phyloP scores from a whole-genome alignment of 1,140 invertebrate species.

The Bursaphelenchus mucronatus region DNA sequence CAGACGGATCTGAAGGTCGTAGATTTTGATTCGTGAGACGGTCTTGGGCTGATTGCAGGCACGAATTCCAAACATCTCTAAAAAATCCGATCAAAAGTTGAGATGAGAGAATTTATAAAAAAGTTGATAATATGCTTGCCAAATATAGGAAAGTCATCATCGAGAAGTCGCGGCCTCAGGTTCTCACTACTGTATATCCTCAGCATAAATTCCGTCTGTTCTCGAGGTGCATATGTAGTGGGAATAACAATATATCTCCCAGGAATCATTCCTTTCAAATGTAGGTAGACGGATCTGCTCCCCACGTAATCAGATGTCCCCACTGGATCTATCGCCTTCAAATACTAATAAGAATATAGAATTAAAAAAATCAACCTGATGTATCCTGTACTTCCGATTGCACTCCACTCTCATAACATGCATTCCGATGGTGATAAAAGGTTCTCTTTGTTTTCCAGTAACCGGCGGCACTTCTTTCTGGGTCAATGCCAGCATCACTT shows the following conservation, averaged over 20 bases:
- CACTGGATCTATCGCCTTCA: constrained; percentile 46
- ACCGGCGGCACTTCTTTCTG: constrained; percentile 38
- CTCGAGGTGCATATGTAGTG: constrained; percentile 56
- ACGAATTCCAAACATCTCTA: constrained; percentile 33
- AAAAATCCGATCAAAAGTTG: constrained; percentile 22
- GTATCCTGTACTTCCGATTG: constrained; percentile 52
- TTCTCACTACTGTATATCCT: constrained; percentile 47
- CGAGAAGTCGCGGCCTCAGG: constrained; percentile 34
- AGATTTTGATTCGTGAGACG: neutral
- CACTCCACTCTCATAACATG: constrained; percentile 58
- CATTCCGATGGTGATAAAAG: constrained; percentile 58
- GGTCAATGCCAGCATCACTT: constrained; percentile 57
- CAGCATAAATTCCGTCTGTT: constrained; percentile 54
- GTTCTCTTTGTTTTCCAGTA: constrained; percentile 49
- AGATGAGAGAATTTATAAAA: too few relatives aligned
- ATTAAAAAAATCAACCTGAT: constrained; percentile 33
- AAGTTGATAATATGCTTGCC: constrained; percentile 3
- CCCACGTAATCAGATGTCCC: constrained; percentile 50
- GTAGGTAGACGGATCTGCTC: constrained; percentile 47
- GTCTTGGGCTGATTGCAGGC: neutral
- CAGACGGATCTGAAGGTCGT: neutral
- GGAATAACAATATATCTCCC: constrained; percentile 53
- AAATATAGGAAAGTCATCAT: constrained; percentile 31
- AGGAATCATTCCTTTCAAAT: constrained; percentile 33
- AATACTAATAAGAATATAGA: constrained; percentile 1